Percentiles rank a stretch among this genome's conserved stretches.
phyloP scores from a whole-genome alignment of 2,888 invertebrate genomes.

The Invenusta paracnida region DNA sequence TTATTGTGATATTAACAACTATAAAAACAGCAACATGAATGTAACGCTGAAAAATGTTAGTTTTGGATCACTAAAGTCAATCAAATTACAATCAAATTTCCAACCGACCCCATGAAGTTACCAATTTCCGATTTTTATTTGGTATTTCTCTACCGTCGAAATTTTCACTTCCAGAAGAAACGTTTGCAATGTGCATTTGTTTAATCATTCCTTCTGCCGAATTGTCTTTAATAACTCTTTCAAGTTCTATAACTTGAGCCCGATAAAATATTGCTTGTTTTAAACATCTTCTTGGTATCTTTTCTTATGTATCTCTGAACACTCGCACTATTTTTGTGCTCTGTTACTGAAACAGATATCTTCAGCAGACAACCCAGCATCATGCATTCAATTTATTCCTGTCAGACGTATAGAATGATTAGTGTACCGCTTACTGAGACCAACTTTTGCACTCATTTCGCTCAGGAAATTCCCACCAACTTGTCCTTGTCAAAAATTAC shows the following conservation, averaged over 20 bases:
- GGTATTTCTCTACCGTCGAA: constrained; percentile 72
- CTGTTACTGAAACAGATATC: constrained; percentile 23
- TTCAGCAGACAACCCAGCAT: background rate
- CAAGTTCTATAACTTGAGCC: constrained; percentile 10
- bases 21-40: background rate
- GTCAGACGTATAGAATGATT: too few relatives aligned
- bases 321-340: constrained; percentile 10
- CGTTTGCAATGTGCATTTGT: constrained; percentile 16
- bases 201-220: background rate
- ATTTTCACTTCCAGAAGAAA: constrained; percentile 3
- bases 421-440: background rate
- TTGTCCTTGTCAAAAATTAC: constrained; percentile 4
- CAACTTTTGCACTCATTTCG: constrained; percentile 13
- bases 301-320: constrained; percentile 27
- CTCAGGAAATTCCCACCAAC: constrained; percentile 12
- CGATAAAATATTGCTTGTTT: constrained; percentile 22
- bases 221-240: background rate
- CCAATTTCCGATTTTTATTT: constrained; percentile 94
- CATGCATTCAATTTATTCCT: constrained; percentile 9
- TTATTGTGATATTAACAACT: too few relatives aligned
- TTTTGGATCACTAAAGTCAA: constrained; percentile 87
- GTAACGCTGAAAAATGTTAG: too few relatives aligned
- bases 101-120: constrained; percentile 93
- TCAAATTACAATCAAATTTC: constrained; percentile 83
- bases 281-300: constrained; percentile 8